Base-by-base conservation (phyloP, 2,797 vertebrate species). In the Gallinago solitaria region DNA sequence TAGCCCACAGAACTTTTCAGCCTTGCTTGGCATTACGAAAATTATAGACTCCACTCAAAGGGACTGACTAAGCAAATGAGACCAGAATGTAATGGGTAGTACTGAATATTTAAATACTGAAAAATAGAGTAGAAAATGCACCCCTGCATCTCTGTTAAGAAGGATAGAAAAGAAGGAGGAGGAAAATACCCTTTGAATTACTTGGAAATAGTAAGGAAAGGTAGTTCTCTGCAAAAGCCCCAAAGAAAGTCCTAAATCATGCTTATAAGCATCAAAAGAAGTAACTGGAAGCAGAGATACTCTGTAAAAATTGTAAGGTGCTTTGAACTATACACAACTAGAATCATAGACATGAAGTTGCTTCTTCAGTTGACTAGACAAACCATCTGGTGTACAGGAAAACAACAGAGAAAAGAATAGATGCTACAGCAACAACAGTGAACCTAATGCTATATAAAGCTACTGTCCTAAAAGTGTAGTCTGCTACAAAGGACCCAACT, bases 11-110 rank as follows among this genome's bases (percentile, higher is more conserved):
- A 74, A 90, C 91, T 93, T 74, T 92, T 89, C 86, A 94, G 88
- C 71, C 88, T 87, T 77, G 59, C 67, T 14, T 56, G 69, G 89
- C 2, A 14, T 90, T 95, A 81, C 60, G 35, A 56, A 94, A 93
- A 71, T 90, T 95, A 90, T 47, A 81, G 53, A 50, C 64, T 91
- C 32, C 37, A 45, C 81, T 82, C 77, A 87, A 93, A 95, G 68
- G 53, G 71, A 74, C 61, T 63, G 67, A 95, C 48, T 79, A 86
- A 95, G 83, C 87, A 94, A 91, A 91, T 51, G 83, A 96, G 85
- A 93, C 14, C 48, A 53, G 87, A 95, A 90, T 54, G 77, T 32
- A 91, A 87, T 37, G 45, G 60, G 28, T 9, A 73, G 65, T 12
- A 61, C 59, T 67, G 50, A 86, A 73, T 21, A 48, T 84, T 90